Evolutionary conservation across 1,140 invertebrate genomes (phyloP).

Genomic region (Drosophila tsacasi): DNA sequence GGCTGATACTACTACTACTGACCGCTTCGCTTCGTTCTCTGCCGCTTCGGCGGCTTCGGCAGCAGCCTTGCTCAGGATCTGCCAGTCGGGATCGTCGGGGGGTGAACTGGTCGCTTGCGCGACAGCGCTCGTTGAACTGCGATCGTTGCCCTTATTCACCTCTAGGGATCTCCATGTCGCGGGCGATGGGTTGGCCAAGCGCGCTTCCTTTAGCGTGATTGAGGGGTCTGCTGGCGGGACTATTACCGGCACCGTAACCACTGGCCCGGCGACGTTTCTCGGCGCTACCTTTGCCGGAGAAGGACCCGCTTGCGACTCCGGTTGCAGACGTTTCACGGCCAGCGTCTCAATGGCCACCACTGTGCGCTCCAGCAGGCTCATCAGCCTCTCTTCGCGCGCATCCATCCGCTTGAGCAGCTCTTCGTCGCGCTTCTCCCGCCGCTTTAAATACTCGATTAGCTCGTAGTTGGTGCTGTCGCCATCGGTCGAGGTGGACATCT

Average conservation of each 20-base stretch:
- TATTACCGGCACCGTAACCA: slow-evolving; percentile 13
- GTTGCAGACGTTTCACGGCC: slow-evolving; percentile 34
- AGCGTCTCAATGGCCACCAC: slow-evolving; percentile 77
- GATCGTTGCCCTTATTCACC: not conserved
- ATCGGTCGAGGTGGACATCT: slow-evolving; percentile 79
- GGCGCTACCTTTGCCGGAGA: not conserved
- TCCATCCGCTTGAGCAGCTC: slow-evolving; percentile 81
- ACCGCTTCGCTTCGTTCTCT: not conserved
- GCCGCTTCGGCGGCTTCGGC: not conserved
- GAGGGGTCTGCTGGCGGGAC: not conserved
- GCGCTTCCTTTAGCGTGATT: slow-evolving; percentile 1
- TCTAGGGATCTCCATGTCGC: not conserved
- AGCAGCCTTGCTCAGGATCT: slow-evolving; percentile 1
- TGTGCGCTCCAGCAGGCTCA: slow-evolving; percentile 77
- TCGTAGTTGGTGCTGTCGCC: slow-evolving; percentile 84
- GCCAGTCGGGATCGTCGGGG: slow-evolving; percentile 10
- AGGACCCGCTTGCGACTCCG: no score
- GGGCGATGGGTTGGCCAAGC: slow-evolving; percentile 4
- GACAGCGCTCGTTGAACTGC: not conserved
- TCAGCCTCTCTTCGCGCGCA: slow-evolving; percentile 77
- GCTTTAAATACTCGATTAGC: slow-evolving; percentile 81
- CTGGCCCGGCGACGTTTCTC: not conserved
- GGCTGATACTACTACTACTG: not conserved
- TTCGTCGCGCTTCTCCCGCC: slow-evolving; percentile 79
- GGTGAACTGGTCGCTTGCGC: not conserved